phyloP scores from a whole-genome alignment of 2,888 invertebrate genomes.

The Antitype chi region DNA sequence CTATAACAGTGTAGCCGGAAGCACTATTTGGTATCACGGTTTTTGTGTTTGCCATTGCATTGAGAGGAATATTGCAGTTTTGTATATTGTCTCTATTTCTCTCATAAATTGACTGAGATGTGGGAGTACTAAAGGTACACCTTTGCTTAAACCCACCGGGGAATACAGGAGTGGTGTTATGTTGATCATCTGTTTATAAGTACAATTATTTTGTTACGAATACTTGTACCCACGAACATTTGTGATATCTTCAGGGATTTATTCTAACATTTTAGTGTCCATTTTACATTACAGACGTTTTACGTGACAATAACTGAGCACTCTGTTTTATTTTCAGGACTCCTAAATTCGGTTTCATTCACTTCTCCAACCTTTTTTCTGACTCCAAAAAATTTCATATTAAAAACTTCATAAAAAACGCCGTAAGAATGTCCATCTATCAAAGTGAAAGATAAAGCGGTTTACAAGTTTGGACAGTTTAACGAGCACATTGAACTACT shows the following conservation, averaged over 20 bases:
- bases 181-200: background rate
- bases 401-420: slow-evolving; percentile 25
- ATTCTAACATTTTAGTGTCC: background rate
- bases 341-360: background rate
- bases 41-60: slow-evolving; percentile 17
- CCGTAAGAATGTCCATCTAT: slow-evolving; percentile 42
- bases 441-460: slow-evolving; percentile 53
- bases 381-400: background rate
- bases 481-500: slow-evolving; percentile 48
- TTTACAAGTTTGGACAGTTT: slow-evolving; percentile 61
- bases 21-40: background rate
- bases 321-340: background rate
- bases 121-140: background rate
- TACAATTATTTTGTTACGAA: background rate
- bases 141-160: no score
- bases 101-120: background rate
- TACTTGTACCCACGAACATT: background rate
- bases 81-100: background rate
- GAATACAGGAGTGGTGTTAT: no score
- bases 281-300: background rate
- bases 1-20: background rate
- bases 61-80: background rate
- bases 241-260: background rate
- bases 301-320: no score
- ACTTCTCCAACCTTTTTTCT: background rate